These are phyloP conservation scores for Pipistrellus pipistrellus DNA, from an alignment of 2,797 vertebrate species.

Conservation along the genomic window DNA sequence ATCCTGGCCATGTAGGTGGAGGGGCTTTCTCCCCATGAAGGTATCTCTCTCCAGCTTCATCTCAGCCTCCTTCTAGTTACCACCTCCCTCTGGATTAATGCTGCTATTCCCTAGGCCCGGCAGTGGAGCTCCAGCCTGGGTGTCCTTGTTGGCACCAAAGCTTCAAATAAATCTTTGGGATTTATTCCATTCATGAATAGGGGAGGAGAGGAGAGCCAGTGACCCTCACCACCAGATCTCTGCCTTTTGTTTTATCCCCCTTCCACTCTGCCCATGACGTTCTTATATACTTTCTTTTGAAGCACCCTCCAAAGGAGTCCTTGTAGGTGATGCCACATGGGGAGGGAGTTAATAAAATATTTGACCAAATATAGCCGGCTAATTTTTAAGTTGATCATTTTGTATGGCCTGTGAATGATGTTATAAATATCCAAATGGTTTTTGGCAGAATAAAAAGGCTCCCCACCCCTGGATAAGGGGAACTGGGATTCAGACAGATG, in stretches of 20 bases:
- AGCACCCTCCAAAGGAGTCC: background rate
- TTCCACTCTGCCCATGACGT: too few relatives aligned
- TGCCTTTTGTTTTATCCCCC: background rate
- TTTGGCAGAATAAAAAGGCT: background rate
- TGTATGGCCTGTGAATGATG: too few relatives aligned
- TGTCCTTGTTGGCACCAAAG: background rate
- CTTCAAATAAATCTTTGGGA: background rate
- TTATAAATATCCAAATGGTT: too few relatives aligned
- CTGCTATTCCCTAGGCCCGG: background rate
- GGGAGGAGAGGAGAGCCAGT: background rate
- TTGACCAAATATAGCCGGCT: too few relatives aligned
- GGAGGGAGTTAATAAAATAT: background rate
- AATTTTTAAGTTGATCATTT: too few relatives aligned
- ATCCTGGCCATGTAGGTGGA: background rate
- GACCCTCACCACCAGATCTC: background rate
- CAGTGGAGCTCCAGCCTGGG: background rate
- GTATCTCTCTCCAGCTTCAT: background rate
- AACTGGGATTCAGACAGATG: background rate
- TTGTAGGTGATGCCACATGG: background rate
- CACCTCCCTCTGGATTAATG: background rate
- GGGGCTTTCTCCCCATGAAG: background rate
- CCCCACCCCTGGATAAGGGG: background rate
- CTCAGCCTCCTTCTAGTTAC: background rate
- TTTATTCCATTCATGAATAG: background rate
- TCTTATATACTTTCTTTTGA: conserved; percentile 15